Percentiles rank a stretch among this genome's conserved stretches.
Conservation (phyloP, 2,113 vertebrate species). For the Canis aureus region DNA sequence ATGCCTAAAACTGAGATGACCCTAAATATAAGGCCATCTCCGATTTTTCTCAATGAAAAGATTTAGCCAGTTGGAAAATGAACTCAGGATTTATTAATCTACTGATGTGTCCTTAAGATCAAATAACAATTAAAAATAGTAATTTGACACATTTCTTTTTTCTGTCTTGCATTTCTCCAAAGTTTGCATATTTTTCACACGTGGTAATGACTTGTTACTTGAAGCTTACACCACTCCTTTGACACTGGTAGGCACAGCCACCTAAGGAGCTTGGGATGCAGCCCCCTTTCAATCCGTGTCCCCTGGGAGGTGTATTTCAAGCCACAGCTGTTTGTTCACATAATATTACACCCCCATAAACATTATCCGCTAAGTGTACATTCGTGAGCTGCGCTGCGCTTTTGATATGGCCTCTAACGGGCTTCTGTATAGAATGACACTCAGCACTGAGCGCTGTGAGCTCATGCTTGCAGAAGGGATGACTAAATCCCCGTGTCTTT, state of each 20-base stretch:
- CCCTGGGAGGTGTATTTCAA: not conserved
- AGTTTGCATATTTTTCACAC: not conserved
- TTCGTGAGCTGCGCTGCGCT: not conserved
- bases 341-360: accelerated
- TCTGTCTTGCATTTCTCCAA: not conserved
- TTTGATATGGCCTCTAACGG: accelerated
- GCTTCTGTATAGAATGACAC: not conserved
- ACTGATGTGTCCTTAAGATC: not conserved
- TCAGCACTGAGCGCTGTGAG: accelerated
- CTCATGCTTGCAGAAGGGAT: accelerated
- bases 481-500: not conserved
- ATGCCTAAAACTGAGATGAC: not conserved
- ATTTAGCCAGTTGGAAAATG: not conserved
- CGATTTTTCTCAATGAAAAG: not conserved
- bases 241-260: accelerated
- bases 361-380: accelerated
- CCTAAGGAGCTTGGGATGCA: not conserved
- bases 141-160: not conserved
- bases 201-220: too few relatives aligned
- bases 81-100: not conserved
- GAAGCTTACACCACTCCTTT: accelerated
- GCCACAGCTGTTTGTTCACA: not conserved
- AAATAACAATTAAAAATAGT: not conserved
- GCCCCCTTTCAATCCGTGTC: not conserved
- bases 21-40: not conserved